Evolutionary conservation across 1,140 invertebrate species (phyloP).

Genomic region (Apis cerana): DNA sequence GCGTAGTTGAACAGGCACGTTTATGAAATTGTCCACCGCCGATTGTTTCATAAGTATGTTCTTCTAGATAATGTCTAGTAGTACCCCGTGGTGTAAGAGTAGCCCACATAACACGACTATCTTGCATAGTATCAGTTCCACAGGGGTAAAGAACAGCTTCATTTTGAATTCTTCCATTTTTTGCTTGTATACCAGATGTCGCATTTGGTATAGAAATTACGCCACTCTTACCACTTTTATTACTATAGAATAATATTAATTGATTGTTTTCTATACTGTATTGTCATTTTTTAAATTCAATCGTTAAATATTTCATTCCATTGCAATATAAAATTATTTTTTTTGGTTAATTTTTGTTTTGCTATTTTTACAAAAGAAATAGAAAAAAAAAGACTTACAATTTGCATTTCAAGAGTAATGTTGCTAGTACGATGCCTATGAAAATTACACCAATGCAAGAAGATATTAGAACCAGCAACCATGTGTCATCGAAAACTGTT

Average conservation of each 20-base stretch:
- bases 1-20: conserved; percentile 67
- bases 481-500: conserved; percentile 87
- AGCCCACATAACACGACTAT: conserved; percentile 90
- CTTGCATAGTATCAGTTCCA: conserved; percentile 78
- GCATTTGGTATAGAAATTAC: conserved; percentile 73
- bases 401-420: conserved; percentile 90
- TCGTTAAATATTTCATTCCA: not conserved
- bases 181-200: conserved; percentile 70
- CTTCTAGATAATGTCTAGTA: conserved; percentile 83
- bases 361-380: not conserved
- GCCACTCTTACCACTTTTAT: conserved; percentile 70
- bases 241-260: conserved; percentile 57
- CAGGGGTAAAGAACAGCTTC: conserved; percentile 82
- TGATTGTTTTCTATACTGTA: conserved; percentile 3
- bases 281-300: not conserved
- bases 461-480: conserved; percentile 89
- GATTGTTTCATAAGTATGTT: conserved; percentile 89
- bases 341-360: not conserved
- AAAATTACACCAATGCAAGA: conserved; percentile 90
- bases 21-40: conserved; percentile 80
- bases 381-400: conserved; percentile 84
- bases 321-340: not conserved
- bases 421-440: conserved; percentile 88
- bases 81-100: conserved; percentile 91
- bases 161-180: conserved; percentile 74